phyloP scores from a whole-genome alignment of 2,888 invertebrate genomes.

The Drymonia ruficornis region DNA sequence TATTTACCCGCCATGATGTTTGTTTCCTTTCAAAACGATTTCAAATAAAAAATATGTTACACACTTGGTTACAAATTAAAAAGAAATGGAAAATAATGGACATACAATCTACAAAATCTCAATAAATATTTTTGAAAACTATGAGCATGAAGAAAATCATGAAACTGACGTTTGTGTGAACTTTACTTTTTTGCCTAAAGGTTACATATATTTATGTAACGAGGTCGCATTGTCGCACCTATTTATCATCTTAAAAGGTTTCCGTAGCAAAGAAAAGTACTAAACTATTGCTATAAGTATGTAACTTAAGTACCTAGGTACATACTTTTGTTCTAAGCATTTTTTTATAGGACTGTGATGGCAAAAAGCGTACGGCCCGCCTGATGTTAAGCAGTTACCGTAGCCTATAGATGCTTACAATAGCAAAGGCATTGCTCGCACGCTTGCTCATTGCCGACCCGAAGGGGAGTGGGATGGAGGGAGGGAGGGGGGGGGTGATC shows the following conservation, averaged over 20 bases:
- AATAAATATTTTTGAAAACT: slow-evolving; percentile 49
- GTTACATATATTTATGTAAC: neutral
- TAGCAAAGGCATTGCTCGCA: no score
- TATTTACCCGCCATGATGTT: slow-evolving; percentile 3
- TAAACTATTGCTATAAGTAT: no score
- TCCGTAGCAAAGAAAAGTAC: neutral
- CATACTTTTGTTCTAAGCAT: no score
- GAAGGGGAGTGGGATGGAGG: no score
- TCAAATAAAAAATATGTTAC: slow-evolving; percentile 19
- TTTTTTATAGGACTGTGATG: no score
- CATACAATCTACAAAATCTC: slow-evolving; percentile 43
- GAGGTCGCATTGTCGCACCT: no score
- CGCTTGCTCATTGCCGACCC: no score
- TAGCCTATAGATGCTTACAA: no score
- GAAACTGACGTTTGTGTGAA: slow-evolving; percentile 24
- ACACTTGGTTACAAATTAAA: slow-evolving; percentile 27
- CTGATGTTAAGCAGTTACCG: no score
- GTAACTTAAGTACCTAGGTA: no score
- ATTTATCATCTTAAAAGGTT: neutral
- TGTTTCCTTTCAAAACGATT: slow-evolving; percentile 12
- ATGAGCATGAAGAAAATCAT: slow-evolving; percentile 18
- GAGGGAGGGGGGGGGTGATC: no score
- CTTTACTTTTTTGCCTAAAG: neutral
- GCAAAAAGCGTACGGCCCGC: no score
- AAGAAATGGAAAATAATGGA: slow-evolving; percentile 47